Conservation (phyloP, 2,797 vertebrate genomes). For the Podargus strigoides region DNA sequence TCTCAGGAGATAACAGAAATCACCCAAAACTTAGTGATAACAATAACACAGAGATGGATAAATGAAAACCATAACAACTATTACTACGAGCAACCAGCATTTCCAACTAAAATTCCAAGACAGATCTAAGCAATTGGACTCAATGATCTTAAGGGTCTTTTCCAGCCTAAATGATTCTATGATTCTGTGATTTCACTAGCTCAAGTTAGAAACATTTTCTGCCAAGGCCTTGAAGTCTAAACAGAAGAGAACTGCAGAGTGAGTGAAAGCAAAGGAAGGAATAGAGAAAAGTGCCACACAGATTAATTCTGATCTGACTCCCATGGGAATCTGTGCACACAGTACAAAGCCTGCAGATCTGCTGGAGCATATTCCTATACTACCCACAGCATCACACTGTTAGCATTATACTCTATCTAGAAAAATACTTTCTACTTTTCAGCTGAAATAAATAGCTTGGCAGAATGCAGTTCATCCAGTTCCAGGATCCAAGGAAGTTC, state of each 20-base stretch:
- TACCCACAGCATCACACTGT: neutral
- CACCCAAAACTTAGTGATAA: neutral
- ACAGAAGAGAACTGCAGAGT: neutral
- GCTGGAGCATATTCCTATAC: neutral
- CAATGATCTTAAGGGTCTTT: neutral
- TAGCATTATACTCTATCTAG: neutral
- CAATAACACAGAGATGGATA: neutral
- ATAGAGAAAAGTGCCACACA: neutral
- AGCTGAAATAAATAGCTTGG: neutral
- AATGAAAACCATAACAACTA: neutral
- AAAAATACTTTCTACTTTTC: neutral
- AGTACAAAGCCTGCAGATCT: neutral
- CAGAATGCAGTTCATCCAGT: neutral
- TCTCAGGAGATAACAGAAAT: neutral
- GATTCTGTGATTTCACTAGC: neutral
- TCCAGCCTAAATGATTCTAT: neutral
- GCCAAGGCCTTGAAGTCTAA: neutral
- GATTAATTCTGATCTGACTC: neutral
- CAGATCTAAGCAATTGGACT: neutral
- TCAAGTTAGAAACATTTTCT: neutral
- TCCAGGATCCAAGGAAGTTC: neutral
- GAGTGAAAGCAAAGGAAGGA: neutral
- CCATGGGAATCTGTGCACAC: neutral
- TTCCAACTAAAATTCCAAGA: neutral
- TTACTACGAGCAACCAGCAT: neutral